Evolutionary conservation across 2,888 invertebrate genomes (phyloP), one percentile per base, ranked within the genome.

Genomic region (Oxycera nigricornis): DNA sequence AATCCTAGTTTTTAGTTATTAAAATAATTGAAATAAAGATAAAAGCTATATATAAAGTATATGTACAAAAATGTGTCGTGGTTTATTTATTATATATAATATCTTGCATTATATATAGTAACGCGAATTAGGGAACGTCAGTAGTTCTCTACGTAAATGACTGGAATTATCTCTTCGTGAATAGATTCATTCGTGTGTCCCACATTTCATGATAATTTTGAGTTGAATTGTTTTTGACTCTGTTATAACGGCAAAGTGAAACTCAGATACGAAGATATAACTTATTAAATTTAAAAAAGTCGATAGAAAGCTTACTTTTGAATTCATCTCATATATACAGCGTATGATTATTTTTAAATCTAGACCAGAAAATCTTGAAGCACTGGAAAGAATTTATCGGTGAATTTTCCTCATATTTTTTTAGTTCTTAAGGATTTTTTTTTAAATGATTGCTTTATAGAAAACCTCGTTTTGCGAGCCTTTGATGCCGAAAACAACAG

Each of bases 61-160:
- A 74, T 74, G 74, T 76, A 73, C 73, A 74, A 74, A 65, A 73
- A 17, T 68, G 59, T 74, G 65, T 76, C 74, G 74, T 76, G 73
- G 74, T 76, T 73, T 73, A 74, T 20, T 41, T 24, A 73, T 52
- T 52, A 61, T 73, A 73, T 61, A 73, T 73, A 61, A 61, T 61
- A 61, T 39, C 20, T 26, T 24, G n/a, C 14, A 59, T 35, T 73
- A 73, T 61, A 46, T 70, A 70, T 70, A 31, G 41, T 70, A 52
- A 70, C 4, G 24, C 6, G 17, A 55, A 55, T 20, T 4, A 55
- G 14, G 55, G 20, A 28, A 20, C 52, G 55, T 26, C 17, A 52
- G 17, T 14, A 31, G 17, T 59, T 41, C 28, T 72, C 39, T 30
- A 70, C 9, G 39, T n/a, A 30, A 73, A 50, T 62, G 50, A 62